Percentiles rank a stretch among this genome's conserved stretches.
phyloP scores from a whole-genome alignment of 2,888 invertebrate genomes.

The Metellina segmentata region DNA sequence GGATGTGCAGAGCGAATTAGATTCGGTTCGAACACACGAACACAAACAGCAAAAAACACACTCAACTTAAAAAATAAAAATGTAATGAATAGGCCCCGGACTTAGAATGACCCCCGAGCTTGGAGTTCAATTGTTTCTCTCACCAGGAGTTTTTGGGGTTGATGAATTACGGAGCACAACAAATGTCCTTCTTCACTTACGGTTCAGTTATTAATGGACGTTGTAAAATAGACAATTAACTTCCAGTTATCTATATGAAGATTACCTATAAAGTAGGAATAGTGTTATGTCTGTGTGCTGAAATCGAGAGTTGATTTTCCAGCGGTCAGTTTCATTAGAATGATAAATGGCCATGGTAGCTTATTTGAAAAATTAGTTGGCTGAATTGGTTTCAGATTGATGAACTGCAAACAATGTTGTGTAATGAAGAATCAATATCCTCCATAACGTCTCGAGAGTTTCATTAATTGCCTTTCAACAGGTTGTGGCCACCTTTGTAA shows the following conservation, averaged over 20 bases:
- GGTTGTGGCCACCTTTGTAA: neutral
- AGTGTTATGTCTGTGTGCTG: neutral
- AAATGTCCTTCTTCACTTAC: slow-evolving; percentile 45
- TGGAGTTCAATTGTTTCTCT: slow-evolving; percentile 43
- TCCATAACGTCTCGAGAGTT: neutral
- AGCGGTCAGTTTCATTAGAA: neutral
- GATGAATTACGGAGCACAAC: slow-evolving; percentile 43
- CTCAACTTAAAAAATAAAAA: slow-evolving; percentile 12
- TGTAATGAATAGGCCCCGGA: slow-evolving; percentile 19
- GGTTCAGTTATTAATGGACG: slow-evolving; percentile 50
- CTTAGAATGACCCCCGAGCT: neutral
- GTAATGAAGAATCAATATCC: neutral
- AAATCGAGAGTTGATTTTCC: slow-evolving; percentile 4
- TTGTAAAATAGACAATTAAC: slow-evolving; percentile 59
- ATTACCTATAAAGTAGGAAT: slow-evolving; percentile 3
- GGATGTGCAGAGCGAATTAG: slow-evolving; percentile 53
- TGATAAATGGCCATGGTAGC: neutral
- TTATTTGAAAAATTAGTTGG: neutral
- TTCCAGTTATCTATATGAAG: slow-evolving; percentile 32
- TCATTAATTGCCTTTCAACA: neutral
- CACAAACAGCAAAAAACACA: slow-evolving; percentile 35
- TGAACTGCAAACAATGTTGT: neutral
- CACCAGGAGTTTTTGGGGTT: slow-evolving; percentile 33
- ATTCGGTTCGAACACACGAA: neutral
- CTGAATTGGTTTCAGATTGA: neutral